phyloP scores from a whole-genome alignment of 2,888 invertebrate genomes.

The Hermaeophaga mercurialis region DNA sequence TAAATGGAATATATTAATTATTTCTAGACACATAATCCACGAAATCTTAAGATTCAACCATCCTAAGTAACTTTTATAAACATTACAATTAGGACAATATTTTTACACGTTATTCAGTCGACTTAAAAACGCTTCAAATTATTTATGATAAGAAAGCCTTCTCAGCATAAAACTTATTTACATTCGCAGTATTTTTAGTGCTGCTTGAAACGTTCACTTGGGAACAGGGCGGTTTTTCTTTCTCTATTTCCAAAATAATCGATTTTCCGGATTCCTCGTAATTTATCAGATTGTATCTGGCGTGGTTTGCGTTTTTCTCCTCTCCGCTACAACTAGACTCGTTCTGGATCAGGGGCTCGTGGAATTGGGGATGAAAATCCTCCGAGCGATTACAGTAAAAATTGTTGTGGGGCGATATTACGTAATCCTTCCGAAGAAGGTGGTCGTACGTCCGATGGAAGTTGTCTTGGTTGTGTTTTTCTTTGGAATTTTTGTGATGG shows the following conservation, averaged over 20 bases:
- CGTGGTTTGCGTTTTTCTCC: constrained; percentile 47
- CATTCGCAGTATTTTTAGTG: constrained; percentile 9
- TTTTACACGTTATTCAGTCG: constrained; percentile 19
- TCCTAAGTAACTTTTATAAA: too few relatives aligned
- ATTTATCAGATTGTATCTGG: constrained; percentile 45
- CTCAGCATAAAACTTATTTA: constrained; percentile 23
- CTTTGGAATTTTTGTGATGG: constrained; percentile 34
- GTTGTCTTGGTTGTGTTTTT: constrained; percentile 34
- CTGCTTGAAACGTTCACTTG: constrained; percentile 20
- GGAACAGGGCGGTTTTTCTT: constrained; percentile 32
- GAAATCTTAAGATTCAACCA: too few relatives aligned
- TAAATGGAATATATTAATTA: too few relatives aligned
- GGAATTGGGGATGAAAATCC: constrained; percentile 39
- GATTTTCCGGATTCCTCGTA: constrained; percentile 38
- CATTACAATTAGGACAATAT: constrained; percentile 24
- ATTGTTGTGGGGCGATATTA: constrained; percentile 36
- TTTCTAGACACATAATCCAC: constrained; percentile 6
- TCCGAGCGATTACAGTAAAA: constrained; percentile 36
- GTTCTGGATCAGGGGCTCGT: constrained; percentile 43
- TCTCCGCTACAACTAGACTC: constrained; percentile 27
- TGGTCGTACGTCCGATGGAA: constrained; percentile 39
- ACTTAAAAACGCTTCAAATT: constrained; percentile 5
- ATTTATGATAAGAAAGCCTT: constrained; percentile 28
- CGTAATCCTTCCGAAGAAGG: constrained; percentile 37
- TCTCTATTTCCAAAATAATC: constrained; percentile 45